These are phyloP conservation scores for Puntigrus tetrazona DNA, from an alignment of 2,113 vertebrate species.

Conservation along the genomic window DNA sequence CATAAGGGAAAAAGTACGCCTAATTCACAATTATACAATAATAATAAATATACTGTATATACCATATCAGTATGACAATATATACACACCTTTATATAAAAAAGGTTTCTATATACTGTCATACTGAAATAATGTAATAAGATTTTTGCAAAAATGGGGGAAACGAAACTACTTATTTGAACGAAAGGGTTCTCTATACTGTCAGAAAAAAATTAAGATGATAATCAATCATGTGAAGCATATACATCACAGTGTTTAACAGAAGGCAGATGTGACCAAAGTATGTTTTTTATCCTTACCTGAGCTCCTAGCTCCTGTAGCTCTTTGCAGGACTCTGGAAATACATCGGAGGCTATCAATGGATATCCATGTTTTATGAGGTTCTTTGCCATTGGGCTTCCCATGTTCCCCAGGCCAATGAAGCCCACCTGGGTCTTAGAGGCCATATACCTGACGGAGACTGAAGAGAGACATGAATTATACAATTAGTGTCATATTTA, in stretches of 20 bases:
- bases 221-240: not conserved
- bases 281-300: slow-evolving; percentile 69
- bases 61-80: too few species aligned
- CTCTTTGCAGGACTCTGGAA: slow-evolving; percentile 96
- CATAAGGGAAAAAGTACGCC: not conserved
- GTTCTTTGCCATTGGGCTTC: slow-evolving; percentile 98
- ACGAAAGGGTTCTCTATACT: not conserved
- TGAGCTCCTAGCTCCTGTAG: slow-evolving; percentile 91
- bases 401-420: slow-evolving; percentile 97
- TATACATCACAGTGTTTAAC: not conserved
- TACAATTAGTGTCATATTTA: not conserved
- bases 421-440: slow-evolving; percentile 97
- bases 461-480: slow-evolving; percentile 67
- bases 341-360: slow-evolving; percentile 90
- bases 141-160: too few species aligned
- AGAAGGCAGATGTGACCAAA: not conserved
- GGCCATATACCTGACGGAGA: slow-evolving; percentile 91
- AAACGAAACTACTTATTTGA: too few species aligned
- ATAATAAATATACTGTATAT: too few species aligned
- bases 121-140: too few species aligned
- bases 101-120: too few species aligned
- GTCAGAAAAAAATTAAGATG: not conserved
- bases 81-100: too few species aligned
- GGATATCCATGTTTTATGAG: slow-evolving; percentile 95
- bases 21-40: too few species aligned